Evolutionary conservation across 2,797 vertebrate genomes (phyloP), one percentile per base, ranked within the genome.

Genomic region (Smutsia gigantea): DNA sequence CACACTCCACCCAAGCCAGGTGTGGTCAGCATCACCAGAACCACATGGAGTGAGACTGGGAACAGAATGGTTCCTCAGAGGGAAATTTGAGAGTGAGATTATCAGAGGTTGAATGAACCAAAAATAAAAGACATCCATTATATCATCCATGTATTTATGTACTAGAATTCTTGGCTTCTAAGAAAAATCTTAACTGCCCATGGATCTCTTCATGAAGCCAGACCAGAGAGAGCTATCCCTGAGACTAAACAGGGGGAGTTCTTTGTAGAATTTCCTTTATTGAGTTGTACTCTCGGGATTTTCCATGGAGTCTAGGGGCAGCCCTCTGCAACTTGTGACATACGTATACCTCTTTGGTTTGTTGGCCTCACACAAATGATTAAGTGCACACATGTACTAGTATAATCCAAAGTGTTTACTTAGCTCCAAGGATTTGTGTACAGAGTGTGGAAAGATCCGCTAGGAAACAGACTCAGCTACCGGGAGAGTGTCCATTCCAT

Each of bases 381-480:
- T 31, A 23, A 29, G 39, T 57, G 81, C 87, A 59, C 68, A 88
- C 68, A 55, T 12, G 2, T 72, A 69, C 82, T 89, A 68, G 46
- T 78, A 68, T 87, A 90, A 92, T 61, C 49, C 69, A 63, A 81
- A 87, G 55, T 86, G 83, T 78, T 79, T 79, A 51, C 61, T 90
- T 71, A 66, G 37, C 87, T 46, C 61, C 53, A 42, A 87, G 82
- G 37, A 94, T 63, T 11, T 37, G 42, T 49, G 49, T 68, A 57
- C 39, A 72, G 77, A 72, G 53, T 74, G 85, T 55, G 12, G 57
- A 68, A 71, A 86, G 53, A 90, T 23, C 12, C 69, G 66, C 29
- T 57, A 42, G 42, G 31, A 90, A 81, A 75, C 37, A 51, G 27
- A 78, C 15, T 61, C 46, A 15, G 64, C 46, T 49, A 7, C 7